Conservation (phyloP, 2,113 vertebrate genomes). For the Stictonetta naevosa region DNA sequence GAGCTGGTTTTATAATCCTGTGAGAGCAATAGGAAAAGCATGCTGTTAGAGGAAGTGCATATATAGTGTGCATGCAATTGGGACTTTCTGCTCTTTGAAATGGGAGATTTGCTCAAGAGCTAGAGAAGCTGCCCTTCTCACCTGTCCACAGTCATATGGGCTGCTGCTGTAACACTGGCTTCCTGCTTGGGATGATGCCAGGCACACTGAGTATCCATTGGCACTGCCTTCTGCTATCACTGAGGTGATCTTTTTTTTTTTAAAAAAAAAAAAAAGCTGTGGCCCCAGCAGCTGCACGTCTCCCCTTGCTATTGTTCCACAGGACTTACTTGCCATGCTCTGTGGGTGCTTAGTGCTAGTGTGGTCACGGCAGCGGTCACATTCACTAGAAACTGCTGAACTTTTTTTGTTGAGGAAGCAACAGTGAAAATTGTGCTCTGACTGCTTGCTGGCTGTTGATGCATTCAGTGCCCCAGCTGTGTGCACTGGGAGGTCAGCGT, state of each 20-base stretch:
- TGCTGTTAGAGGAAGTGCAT: background rate
- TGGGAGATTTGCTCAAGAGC: background rate
- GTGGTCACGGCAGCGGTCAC: background rate
- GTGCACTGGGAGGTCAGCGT: background rate
- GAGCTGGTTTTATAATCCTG: background rate
- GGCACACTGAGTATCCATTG: background rate
- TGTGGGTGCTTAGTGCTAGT: background rate
- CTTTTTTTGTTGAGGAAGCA: background rate
- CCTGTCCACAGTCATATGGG: background rate
- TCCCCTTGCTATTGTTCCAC: background rate
- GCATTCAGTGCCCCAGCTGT: background rate
- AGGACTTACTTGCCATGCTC: background rate
- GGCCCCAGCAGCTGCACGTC: background rate
- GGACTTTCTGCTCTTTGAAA: background rate
- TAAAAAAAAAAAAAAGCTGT: background rate
- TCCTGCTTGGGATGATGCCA: background rate
- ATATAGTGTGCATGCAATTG: background rate
- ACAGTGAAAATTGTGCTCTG: background rate
- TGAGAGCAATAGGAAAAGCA: background rate
- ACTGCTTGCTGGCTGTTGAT: too few species aligned
- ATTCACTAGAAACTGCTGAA: background rate
- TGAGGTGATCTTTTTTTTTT: background rate
- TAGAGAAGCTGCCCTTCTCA: background rate
- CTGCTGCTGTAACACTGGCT: too few species aligned
- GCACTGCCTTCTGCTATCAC: background rate